Evolutionary conservation across 2,113 vertebrate genomes (phyloP), one percentile per base, ranked within the genome.

Genomic region (Poecilia latipinna): DNA sequence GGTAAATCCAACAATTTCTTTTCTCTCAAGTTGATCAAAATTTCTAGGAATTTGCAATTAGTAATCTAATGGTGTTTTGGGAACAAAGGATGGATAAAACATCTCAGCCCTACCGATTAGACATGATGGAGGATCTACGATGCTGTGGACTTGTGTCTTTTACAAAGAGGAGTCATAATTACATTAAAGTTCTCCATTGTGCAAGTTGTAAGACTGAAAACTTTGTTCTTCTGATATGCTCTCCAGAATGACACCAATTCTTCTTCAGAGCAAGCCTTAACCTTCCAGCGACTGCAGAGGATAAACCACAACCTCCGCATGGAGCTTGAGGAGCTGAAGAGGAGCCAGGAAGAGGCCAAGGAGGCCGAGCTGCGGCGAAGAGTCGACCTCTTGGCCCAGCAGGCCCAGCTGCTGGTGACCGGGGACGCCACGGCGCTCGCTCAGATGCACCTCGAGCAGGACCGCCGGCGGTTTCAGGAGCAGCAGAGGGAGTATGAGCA

Each of bases 241-340:
- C 94, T 95, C 92, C 92, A 98, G 96, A 96, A 94, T 8, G 70
- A 61, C 51, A 60, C 66, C 37, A 78, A 29, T 37, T 57, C 93
- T 65, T 92, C 95, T 87, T 70, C 93, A 51, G 95, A 95, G 51
- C 93, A 95, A 67, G 90, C 94, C 37, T 91, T 93, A 73, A 92
- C 95, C 78, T 93, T 96, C 91, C 94, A 95, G 89, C 95, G 74
- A 79, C 95, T 97, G 83, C 96, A 96, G 87, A 96, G 94, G 94
- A 93, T 96, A 79, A 97, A 96, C 86, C 94, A 93, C 74, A 96
- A 97, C 32, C 95, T 97, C 75, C 95, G 93, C 80, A 90, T 65
- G 1, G 96, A 97, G 88, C 89, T 98, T 82, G 96, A 96, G 91
- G 92, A 93, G 67, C 95, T 96, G 68, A 95, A 93, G 82, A 94